phyloP scores from a whole-genome alignment of 2,888 invertebrate species.

The Teleogryllus oceanicus region DNA sequence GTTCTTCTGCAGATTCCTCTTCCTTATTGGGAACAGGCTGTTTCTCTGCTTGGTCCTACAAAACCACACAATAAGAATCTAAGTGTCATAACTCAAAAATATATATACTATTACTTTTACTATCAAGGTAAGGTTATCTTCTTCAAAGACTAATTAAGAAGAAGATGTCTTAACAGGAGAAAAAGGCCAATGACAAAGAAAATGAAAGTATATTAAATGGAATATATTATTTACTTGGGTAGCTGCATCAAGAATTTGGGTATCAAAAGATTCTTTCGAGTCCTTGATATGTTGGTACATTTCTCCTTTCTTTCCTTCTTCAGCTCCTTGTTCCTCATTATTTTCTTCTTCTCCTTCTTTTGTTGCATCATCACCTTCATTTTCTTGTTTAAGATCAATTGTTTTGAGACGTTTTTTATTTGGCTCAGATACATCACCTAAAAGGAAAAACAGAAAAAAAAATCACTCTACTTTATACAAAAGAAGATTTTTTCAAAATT shows the following conservation, averaged over 20 bases:
- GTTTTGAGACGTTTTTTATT: constrained; percentile 60
- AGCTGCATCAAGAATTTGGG: constrained; percentile 57
- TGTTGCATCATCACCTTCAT: constrained; percentile 45
- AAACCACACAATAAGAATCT: constrained; percentile 30
- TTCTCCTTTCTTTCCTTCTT: constrained; percentile 51
- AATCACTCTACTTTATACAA: neutral
- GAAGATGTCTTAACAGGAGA: no score
- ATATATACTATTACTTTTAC: no score
- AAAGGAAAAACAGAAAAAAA: constrained; percentile 26
- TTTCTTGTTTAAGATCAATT: constrained; percentile 50
- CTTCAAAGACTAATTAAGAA: no score
- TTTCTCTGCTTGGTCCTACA: constrained; percentile 73
- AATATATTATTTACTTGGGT: constrained; percentile 48
- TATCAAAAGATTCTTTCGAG: constrained; percentile 63
- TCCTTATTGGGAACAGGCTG: constrained; percentile 64
- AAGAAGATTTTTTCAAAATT: no score
- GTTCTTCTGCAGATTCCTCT: constrained; percentile 47
- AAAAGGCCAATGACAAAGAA: no score
- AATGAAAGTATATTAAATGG: neutral
- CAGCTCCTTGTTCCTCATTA: constrained; percentile 46
- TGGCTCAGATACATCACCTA: constrained; percentile 61
- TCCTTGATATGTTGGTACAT: constrained; percentile 83
- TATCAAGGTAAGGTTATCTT: no score
- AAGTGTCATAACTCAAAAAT: no score
- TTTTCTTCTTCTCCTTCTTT: constrained; percentile 46